phyloP scores from a whole-genome alignment of 2,888 invertebrate genomes.

The Brachylomia viminalis region DNA sequence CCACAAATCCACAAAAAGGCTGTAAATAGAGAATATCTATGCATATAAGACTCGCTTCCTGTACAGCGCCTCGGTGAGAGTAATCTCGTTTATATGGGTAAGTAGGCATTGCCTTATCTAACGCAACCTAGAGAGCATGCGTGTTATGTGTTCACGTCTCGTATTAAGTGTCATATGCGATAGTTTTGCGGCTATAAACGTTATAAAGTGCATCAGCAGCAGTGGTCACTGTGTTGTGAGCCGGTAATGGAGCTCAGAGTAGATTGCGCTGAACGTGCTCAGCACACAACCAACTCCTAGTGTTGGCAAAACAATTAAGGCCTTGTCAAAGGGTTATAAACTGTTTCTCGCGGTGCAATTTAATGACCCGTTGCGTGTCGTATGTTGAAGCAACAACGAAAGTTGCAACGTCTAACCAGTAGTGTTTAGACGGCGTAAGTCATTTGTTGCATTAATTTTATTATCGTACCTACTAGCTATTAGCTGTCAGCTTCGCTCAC shows the following conservation, averaged over 20 bases:
- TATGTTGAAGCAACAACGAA: background rate
- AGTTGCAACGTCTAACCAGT: background rate
- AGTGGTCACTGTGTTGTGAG: background rate
- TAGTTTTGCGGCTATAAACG: background rate
- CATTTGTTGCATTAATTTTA: too few relatives aligned
- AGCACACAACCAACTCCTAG: background rate
- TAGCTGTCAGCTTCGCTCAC: too few relatives aligned
- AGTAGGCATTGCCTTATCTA: conserved; percentile 2
- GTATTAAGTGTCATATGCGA: background rate
- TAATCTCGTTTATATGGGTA: background rate
- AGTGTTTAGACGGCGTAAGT: too few relatives aligned
- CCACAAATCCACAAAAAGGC: background rate
- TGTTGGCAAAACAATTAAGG: background rate
- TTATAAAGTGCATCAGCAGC: background rate
- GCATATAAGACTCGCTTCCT: conserved; percentile 41
- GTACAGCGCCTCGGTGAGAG: background rate
- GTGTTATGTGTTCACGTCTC: background rate
- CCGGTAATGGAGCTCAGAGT: background rate
- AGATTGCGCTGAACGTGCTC: background rate
- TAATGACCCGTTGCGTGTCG: background rate
- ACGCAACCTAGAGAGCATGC: background rate
- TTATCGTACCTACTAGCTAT: too few relatives aligned
- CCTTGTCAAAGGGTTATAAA: background rate
- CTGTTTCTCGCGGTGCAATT: background rate
- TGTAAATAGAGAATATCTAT: conserved; percentile 6